Percentiles rank a stretch among this genome's conserved stretches.
Conservation (phyloP, 2,797 vertebrate genomes). For the Chaetodon trifasciatus region DNA sequence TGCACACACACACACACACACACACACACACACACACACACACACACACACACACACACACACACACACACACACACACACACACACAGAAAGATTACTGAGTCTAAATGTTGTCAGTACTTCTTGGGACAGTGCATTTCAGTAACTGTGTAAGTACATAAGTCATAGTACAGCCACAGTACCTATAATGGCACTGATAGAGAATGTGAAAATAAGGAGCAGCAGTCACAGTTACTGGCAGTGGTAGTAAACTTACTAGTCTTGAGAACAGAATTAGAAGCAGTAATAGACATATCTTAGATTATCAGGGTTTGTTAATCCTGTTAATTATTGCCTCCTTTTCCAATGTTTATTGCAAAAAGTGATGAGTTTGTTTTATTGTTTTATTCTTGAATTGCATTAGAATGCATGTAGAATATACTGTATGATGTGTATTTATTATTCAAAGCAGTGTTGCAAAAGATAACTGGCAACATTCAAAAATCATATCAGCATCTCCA, state of each 20-base stretch:
- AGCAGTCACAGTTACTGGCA: neutral
- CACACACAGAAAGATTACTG: constrained; percentile 8
- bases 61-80: constrained; percentile 10
- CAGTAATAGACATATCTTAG: neutral
- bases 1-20: constrained; percentile 70
- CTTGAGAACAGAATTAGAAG: neutral
- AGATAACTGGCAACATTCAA: neutral
- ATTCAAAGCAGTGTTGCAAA: neutral
- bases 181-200: neutral
- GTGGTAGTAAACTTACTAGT: neutral
- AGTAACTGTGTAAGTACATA: neutral
- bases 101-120: neutral
- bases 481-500: neutral
- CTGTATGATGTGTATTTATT: neutral
- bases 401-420: neutral
- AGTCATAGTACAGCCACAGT: neutral
- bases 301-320: neutral
- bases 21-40: constrained; percentile 11
- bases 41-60: constrained; percentile 25
- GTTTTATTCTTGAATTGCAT: neutral
- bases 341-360: neutral
- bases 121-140: neutral
- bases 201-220: neutral
- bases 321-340: neutral
- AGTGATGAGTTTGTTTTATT: neutral